Percentiles rank a stretch among this genome's conserved stretches.
These are phyloP conservation scores for Acanthurus lineatus DNA, from an alignment of 2,797 vertebrate species.

Conservation along the genomic window DNA sequence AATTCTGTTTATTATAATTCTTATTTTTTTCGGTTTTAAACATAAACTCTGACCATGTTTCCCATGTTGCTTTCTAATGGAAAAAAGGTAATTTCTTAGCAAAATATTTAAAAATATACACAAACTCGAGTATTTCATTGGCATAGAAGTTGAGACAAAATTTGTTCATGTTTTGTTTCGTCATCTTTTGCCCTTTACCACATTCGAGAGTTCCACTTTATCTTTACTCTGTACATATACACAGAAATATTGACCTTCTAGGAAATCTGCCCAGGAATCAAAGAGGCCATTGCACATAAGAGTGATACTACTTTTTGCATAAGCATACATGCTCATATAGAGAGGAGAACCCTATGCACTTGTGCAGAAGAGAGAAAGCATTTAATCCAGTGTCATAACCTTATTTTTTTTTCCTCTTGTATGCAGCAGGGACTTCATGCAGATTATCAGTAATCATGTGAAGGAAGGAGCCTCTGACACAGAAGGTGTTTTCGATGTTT, in stretches of 20 bases:
- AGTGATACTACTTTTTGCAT: slow-evolving; percentile 10
- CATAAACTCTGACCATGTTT: no score
- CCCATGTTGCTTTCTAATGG: no score
- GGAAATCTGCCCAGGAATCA: slow-evolving; percentile 6
- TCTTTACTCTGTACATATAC: neutral
- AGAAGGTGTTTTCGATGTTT: slow-evolving; percentile 68
- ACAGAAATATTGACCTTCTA: neutral
- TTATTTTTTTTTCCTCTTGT: slow-evolving; percentile 34
- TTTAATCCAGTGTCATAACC: slow-evolving; percentile 30
- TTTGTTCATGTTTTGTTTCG: no score
- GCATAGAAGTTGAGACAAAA: no score
- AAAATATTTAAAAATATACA: no score
- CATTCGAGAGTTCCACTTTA: no score
- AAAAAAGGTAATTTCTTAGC: no score
- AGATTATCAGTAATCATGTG: slow-evolving; percentile 58
- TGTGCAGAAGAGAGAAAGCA: slow-evolving; percentile 28
- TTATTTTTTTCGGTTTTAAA: no score
- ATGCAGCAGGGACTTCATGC: slow-evolving; percentile 37
- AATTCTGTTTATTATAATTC: no score
- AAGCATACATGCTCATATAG: slow-evolving; percentile 8
- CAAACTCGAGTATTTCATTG: no score
- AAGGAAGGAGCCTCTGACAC: slow-evolving; percentile 53
- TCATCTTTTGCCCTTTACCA: no score
- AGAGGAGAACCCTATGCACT: neutral
- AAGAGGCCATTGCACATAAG: neutral